phyloP scores from a whole-genome alignment of 2,888 invertebrate species.

The Orthosia gothica region DNA sequence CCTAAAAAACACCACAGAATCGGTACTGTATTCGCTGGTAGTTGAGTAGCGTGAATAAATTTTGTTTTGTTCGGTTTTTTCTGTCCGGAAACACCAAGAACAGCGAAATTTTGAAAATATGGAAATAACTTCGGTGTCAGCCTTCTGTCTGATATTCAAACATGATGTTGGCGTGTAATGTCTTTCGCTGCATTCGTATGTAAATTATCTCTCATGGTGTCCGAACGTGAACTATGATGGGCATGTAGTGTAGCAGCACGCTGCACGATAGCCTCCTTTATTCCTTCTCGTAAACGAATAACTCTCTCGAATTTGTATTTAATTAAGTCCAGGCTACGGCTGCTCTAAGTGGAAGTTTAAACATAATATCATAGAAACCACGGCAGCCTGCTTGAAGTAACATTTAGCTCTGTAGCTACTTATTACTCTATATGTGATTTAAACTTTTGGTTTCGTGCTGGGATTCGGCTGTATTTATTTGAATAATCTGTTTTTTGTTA shows the following conservation, averaged over 20 bases:
- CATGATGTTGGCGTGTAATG: conserved; percentile 44
- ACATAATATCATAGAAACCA: conserved; percentile 22
- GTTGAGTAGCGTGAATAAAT: conserved; percentile 51
- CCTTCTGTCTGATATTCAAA: conserved; percentile 50
- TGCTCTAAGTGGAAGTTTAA: conserved; percentile 19
- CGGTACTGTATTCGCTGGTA: conserved; percentile 38
- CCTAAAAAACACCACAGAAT: conserved; percentile 47
- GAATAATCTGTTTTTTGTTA: background rate
- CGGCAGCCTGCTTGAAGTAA: conserved; percentile 5
- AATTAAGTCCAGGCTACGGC: conserved; percentile 38
- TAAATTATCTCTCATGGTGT: conserved; percentile 53
- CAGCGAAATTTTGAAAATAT: conserved; percentile 60
- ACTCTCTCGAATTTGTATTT: conserved; percentile 46
- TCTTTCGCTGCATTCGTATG: conserved; percentile 57
- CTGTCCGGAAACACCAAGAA: conserved; percentile 58
- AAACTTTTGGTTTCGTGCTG: conserved; percentile 25
- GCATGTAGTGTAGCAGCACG: conserved; percentile 33
- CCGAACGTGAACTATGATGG: conserved; percentile 38
- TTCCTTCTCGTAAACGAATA: conserved; percentile 24
- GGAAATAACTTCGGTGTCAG: conserved; percentile 48
- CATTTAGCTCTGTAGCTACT: conserved; percentile 10
- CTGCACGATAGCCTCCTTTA: conserved; percentile 34
- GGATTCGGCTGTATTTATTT: conserved; percentile 17
- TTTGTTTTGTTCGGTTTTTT: conserved; percentile 59
- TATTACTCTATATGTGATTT: conserved; percentile 4